Conservation (phyloP, 2,797 vertebrate genomes). For the Paedocypris micromegethes region DNA sequence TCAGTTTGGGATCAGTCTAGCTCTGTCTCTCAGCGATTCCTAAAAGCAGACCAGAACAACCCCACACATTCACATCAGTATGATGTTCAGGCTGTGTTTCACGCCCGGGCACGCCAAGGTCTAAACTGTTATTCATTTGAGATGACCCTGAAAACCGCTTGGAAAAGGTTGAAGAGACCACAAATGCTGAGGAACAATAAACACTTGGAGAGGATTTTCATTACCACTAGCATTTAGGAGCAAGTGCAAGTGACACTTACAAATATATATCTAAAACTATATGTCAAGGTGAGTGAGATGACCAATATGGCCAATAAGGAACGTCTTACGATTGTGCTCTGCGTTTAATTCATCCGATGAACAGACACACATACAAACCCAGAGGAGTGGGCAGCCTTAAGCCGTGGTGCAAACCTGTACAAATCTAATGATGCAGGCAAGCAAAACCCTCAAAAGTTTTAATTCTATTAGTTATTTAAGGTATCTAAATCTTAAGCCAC, state of each 20-base stretch:
- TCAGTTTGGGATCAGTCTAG: slow-evolving; percentile 50
- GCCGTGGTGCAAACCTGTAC: no score
- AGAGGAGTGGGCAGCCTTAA: no score
- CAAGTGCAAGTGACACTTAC: background rate
- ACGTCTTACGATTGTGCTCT: no score
- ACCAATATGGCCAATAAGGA: no score
- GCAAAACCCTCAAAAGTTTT: no score
- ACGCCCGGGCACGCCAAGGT: slow-evolving; percentile 28
- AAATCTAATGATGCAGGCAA: no score
- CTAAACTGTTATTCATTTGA: background rate
- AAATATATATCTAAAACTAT: no score
- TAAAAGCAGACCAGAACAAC: slow-evolving; percentile 42
- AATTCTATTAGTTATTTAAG: no score
- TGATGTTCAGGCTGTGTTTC: slow-evolving; percentile 26
- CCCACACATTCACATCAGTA: slow-evolving; percentile 25
- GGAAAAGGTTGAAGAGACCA: slow-evolving; percentile 21
- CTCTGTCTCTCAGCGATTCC: slow-evolving; percentile 43
- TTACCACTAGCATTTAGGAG: slow-evolving; percentile 11
- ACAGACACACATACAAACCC: no score
- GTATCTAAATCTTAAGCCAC: no score
- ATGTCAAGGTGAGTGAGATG: no score
- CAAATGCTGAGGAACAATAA: slow-evolving; percentile 10
- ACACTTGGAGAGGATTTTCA: slow-evolving; percentile 8
- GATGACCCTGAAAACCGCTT: slow-evolving; percentile 4
- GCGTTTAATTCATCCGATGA: no score